Conservation (phyloP, 37 sponge, comb jelly and placozoan species). For the Diacarnus erythraeanus region DNA sequence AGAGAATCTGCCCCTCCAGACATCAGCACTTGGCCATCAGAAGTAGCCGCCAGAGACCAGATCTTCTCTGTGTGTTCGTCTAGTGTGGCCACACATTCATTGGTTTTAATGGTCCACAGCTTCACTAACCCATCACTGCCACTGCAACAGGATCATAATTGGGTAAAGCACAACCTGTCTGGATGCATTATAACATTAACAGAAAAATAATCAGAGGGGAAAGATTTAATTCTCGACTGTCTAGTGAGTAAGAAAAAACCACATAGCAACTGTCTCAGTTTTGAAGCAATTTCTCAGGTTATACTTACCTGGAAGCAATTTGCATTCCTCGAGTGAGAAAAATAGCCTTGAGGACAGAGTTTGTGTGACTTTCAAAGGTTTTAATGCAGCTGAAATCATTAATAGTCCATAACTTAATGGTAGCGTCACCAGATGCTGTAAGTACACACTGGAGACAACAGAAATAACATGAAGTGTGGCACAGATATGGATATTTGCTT, state of each 20-base stretch:
- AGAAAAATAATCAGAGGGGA: no score
- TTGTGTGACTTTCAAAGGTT: slow-evolving; percentile 95
- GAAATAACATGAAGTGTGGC: background rate
- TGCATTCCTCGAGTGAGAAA: slow-evolving; percentile 91
- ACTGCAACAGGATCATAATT: slow-evolving; percentile 52
- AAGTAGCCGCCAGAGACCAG: slow-evolving; percentile 57
- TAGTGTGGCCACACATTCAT: slow-evolving; percentile 83
- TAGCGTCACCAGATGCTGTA: slow-evolving; percentile 84
- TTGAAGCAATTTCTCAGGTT: background rate
- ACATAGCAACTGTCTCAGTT: background rate
- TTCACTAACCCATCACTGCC: slow-evolving; percentile 94
- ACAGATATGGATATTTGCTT: background rate
- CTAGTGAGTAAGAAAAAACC: no score
- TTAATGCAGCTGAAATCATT: slow-evolving; percentile 78
- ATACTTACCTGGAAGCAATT: slow-evolving; percentile 79
- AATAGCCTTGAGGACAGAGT: slow-evolving; percentile 78
- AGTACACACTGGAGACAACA: slow-evolving; percentile 74
- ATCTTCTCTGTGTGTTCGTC: slow-evolving; percentile 92
- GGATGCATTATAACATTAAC: no score
- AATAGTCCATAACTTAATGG: slow-evolving; percentile 89
- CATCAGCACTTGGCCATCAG: slow-evolving; percentile 64
- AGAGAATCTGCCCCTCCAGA: slow-evolving; percentile 93
- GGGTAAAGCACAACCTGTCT: no score
- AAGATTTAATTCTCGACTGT: no score
- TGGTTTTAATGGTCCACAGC: slow-evolving; percentile 90